Conservation (phyloP, 2,113 vertebrate species). For the Osmerus mordax region DNA sequence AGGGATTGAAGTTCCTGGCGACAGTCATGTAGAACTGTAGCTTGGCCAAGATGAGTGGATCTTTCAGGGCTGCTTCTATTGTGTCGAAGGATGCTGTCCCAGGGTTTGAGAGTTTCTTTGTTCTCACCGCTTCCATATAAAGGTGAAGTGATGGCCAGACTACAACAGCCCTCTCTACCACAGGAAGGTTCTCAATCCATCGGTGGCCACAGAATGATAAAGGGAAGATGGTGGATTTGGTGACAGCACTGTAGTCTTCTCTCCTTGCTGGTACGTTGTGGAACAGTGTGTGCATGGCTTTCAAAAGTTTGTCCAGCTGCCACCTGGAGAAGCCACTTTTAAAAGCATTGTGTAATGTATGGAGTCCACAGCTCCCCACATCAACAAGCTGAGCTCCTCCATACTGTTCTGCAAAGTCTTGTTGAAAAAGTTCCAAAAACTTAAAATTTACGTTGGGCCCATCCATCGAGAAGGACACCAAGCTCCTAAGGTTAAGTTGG, state of each 20-base stretch:
- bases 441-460: no score
- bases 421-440: constrained; percentile 18
- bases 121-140: constrained; percentile 17
- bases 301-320: constrained; percentile 24
- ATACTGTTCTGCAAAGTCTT: constrained; percentile 21
- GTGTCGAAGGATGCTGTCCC: neutral
- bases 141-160: constrained; percentile 1
- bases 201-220: constrained; percentile 17
- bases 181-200: constrained; percentile 18
- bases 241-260: constrained; percentile 21
- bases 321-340: constrained; percentile 19
- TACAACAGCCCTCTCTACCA: constrained; percentile 16
- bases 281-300: constrained; percentile 25
- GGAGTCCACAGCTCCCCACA: constrained; percentile 26
- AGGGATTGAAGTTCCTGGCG: constrained; percentile 16
- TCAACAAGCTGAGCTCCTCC: constrained; percentile 15
- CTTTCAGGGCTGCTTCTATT: constrained; percentile 10
- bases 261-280: constrained; percentile 26
- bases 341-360: constrained; percentile 28
- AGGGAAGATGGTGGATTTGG: constrained; percentile 24
- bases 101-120: constrained; percentile 7
- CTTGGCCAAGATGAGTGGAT: constrained; percentile 23
- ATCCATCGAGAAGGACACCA: no score
- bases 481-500: no score
- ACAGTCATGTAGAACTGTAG: constrained; percentile 19